These are phyloP conservation scores for Cyclura pinguis DNA, from an alignment of 2,797 vertebrate genomes.

Conservation along the genomic window DNA sequence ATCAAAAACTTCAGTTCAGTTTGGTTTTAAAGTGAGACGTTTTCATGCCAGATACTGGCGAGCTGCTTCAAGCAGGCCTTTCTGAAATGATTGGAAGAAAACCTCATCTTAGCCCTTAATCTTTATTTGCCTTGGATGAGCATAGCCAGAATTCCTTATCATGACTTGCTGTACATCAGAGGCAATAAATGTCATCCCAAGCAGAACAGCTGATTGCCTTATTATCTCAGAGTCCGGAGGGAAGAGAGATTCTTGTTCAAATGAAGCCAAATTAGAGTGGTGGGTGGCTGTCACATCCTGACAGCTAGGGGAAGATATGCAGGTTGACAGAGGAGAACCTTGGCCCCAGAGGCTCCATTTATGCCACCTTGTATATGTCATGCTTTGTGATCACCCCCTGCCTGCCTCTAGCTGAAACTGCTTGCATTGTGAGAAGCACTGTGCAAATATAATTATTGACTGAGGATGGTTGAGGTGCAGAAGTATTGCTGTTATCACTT, in stretches of 20 bases:
- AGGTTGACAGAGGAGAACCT: constrained; percentile 4
- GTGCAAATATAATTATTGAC: background rate
- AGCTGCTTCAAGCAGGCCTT: constrained; percentile 4
- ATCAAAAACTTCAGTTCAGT: constrained; percentile 36
- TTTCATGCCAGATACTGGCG: background rate
- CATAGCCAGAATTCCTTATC: background rate
- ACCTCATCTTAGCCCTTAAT: background rate
- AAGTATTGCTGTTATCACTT: background rate
- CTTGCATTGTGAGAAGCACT: background rate
- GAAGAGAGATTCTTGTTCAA: background rate
- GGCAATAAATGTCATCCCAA: constrained; percentile 29
- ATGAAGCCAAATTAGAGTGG: constrained; percentile 28
- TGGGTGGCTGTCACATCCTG: constrained; percentile 32
- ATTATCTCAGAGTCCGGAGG: constrained; percentile 32
- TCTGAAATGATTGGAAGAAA: accelerated
- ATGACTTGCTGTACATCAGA: constrained; percentile 26
- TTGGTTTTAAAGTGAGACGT: constrained; percentile 43
- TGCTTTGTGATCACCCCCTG: background rate
- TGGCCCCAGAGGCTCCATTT: background rate
- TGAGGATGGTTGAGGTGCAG: background rate
- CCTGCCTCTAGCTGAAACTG: background rate
- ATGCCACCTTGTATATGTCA: background rate
- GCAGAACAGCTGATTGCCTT: constrained; percentile 40
- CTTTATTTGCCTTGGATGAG: background rate
- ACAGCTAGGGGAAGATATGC: background rate